Conservation (phyloP, 2,888 invertebrate species). For the Hylaea fasciaria region DNA sequence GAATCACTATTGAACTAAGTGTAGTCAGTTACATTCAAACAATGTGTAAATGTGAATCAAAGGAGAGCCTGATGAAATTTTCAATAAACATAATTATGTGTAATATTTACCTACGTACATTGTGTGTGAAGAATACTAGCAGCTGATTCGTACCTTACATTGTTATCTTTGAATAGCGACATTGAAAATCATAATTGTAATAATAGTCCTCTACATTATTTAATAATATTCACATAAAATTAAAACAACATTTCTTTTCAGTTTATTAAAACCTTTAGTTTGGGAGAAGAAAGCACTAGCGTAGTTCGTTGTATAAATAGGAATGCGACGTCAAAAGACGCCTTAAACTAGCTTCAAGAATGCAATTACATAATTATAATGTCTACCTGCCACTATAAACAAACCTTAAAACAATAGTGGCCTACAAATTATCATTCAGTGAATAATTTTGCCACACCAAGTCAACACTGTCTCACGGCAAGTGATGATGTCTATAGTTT, state of each 20-base stretch:
- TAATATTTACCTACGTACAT: constrained; percentile 13
- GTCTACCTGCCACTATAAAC: constrained; percentile 57
- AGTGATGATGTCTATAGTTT: constrained; percentile 73
- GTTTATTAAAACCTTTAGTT: no score
- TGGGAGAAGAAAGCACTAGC: background rate
- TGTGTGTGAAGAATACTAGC: constrained; percentile 9
- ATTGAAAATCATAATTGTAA: constrained; percentile 12
- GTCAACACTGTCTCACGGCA: constrained; percentile 54
- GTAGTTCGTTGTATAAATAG: background rate
- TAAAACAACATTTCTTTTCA: background rate
- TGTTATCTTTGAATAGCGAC: constrained; percentile 14
- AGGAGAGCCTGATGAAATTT: constrained; percentile 11
- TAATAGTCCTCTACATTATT: background rate
- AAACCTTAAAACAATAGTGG: constrained; percentile 58
- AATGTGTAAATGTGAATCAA: constrained; percentile 14
- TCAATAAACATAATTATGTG: constrained; percentile 19
- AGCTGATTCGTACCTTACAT: constrained; percentile 25
- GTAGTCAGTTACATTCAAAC: constrained; percentile 9
- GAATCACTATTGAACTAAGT: constrained; percentile 22
- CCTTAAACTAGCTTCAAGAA: constrained; percentile 14
- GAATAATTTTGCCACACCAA: constrained; percentile 62
- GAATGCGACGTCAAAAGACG: constrained; percentile 13
- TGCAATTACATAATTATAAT: background rate
- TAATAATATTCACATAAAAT: background rate
- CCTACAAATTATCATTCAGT: constrained; percentile 74